A percentile compares a stretch with the other conserved stretches of the same genome.
phyloP scores from a whole-genome alignment of 2,797 vertebrate species.

The Eremophila alpestris region DNA sequence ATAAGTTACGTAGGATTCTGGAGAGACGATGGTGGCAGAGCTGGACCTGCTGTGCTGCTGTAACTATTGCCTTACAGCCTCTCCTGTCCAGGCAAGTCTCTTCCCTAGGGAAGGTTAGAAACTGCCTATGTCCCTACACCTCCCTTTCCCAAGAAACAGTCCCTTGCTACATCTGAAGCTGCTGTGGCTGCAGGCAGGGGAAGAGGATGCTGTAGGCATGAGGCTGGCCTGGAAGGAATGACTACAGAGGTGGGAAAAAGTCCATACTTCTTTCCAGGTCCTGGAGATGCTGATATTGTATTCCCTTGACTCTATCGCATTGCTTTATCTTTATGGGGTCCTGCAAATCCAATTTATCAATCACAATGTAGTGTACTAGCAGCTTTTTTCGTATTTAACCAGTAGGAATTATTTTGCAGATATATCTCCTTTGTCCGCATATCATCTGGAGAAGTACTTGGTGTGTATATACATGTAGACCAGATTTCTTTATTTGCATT shows the following conservation, averaged over 20 bases:
- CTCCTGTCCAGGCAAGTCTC: neutral
- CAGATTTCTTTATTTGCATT: neutral
- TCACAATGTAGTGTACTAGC: neutral
- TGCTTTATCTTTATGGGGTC: neutral
- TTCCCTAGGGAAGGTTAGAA: neutral
- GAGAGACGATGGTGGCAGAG: neutral
- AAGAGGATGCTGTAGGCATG: neutral
- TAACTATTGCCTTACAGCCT: neutral
- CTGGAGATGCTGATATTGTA: neutral
- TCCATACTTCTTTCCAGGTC: fast-evolving
- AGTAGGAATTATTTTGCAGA: neutral
- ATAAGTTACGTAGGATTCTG: neutral
- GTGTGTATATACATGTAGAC: neutral
- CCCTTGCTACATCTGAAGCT: neutral
- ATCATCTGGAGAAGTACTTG: neutral
- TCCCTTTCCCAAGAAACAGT: neutral
- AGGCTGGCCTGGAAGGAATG: neutral
- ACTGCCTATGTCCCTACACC: neutral
- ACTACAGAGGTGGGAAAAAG: neutral
- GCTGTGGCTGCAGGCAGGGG: neutral
- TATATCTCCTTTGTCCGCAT: neutral
- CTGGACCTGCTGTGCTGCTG: neutral
- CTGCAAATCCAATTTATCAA: neutral
- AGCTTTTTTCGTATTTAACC: neutral
- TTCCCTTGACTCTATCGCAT: neutral